phyloP scores from a whole-genome alignment of 2,113 vertebrate genomes.

The Thomomys bottae region DNA sequence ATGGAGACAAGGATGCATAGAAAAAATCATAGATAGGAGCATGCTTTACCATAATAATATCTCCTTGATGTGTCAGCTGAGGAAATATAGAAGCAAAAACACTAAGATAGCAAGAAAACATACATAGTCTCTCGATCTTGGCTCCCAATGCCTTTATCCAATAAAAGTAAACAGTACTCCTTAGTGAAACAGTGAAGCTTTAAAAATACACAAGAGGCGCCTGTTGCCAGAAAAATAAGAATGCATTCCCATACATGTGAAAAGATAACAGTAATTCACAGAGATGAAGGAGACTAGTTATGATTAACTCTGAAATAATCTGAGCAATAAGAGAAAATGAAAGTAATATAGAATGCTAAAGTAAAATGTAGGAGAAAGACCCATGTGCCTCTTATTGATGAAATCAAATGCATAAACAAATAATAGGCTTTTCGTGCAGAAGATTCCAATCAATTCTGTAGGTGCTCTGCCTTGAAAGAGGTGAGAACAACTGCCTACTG shows the following conservation, averaged over 20 bases:
- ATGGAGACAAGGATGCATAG: background rate
- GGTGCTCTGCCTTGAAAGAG: background rate
- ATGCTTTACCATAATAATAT: too few relatives aligned
- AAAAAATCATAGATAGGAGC: background rate
- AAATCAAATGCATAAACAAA: background rate
- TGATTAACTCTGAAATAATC: background rate
- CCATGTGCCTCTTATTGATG: background rate
- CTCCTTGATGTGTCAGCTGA: background rate
- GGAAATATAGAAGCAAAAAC: background rate
- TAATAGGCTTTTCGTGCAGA: background rate
- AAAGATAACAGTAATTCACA: background rate
- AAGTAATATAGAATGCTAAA: background rate
- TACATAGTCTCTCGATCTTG: background rate
- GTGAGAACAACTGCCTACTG: background rate
- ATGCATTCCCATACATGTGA: background rate
- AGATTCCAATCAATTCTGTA: background rate
- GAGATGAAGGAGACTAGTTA: background rate
- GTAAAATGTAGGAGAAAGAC: background rate
- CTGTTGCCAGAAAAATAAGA: background rate
- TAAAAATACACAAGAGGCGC: background rate
- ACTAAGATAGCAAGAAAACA: background rate
- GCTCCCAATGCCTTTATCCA: background rate
- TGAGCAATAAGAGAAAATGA: background rate
- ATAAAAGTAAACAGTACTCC: background rate
- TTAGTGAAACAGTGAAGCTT: background rate